Base-by-base conservation (phyloP, 1,140 invertebrate genomes). In the Pararge aegeria region DNA sequence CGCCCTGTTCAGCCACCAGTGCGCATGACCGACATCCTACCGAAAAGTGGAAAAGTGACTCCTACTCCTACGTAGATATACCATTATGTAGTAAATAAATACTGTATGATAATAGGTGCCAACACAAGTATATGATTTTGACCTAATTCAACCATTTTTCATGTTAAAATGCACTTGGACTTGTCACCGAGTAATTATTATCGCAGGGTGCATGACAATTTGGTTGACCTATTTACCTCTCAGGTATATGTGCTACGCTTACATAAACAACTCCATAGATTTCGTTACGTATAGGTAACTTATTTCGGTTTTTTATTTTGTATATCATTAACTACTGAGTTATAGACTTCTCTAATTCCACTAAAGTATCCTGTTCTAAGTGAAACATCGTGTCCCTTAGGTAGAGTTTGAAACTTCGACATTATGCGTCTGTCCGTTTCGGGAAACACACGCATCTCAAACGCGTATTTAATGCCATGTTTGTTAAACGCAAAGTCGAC, bases 61-160 rank as follows among this genome's bases (percentile, higher is more conserved):
- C 86, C 86, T 89, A 82, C 83, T 80, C 79, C n/a, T n/a, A n/a
- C 71, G 75, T 83, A 88, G 80, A 84, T 86, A 89, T 70, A 80
- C 75, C 75, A 80, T 85, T 89, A 87, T 87, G 73, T 89, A 85
- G 75, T 85, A 87, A 81, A 86, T 85, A 87, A 89, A 87, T 87
- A 87, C 80, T 81, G 73, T 83, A 83, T 76, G 75, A 64, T 79
- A 84, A 78, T 83, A 84, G 70, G 64, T 72, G 56, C 61, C 67
- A 61, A 51, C 64, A 57, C 64, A 77, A 55, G 65, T 66, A 75
- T 66, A 80, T 78, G 69, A 75, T 79, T 83, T 84, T 78, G 70
- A 74, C 74, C 73, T 54, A 73, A 62, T 75, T 76, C 48, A 65
- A 46, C 57, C 21, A 64, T 72, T 65, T 73, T 55, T 40, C 64